Percentiles rank a stretch among this genome's conserved stretches.
These are phyloP conservation scores for Monodelphis domestica DNA, from an alignment of 2,797 vertebrate genomes.

Conservation along the genomic window DNA sequence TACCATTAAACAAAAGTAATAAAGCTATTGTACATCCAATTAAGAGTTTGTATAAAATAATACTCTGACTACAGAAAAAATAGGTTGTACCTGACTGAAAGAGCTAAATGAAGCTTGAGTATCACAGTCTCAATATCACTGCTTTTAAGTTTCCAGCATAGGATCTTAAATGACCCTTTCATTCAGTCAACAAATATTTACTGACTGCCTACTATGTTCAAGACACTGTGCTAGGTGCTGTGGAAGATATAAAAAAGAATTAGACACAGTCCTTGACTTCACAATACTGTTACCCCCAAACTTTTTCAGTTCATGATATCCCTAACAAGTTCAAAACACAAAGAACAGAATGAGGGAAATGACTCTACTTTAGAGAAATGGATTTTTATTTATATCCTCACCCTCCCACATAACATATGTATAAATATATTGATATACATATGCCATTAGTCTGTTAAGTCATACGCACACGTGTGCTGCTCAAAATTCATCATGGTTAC, in stretches of 20 bases:
- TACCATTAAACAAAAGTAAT: not conserved
- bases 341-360: not conserved
- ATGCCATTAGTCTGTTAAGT: not conserved
- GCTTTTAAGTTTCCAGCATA: not conserved
- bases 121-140: conserved; percentile 1
- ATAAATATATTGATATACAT: not conserved
- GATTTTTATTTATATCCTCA: not conserved
- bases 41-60: not conserved
- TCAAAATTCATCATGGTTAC: not conserved
- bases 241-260: not conserved
- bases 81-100: not conserved
- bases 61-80: not conserved
- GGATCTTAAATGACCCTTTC: not conserved
- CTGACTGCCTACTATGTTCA: not conserved
- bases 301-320: not conserved
- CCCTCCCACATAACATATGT: not conserved
- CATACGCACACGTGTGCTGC: not conserved
- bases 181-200: not conserved
- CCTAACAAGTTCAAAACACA: not conserved
- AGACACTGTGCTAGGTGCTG: conserved; percentile 3
- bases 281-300: not conserved
- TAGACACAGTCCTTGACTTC: not conserved
- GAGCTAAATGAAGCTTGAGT: not conserved
- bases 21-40: not conserved
- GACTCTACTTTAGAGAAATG: not conserved